Base-by-base conservation (phyloP, 2,888 invertebrate species). In the Dioctria linearis region DNA sequence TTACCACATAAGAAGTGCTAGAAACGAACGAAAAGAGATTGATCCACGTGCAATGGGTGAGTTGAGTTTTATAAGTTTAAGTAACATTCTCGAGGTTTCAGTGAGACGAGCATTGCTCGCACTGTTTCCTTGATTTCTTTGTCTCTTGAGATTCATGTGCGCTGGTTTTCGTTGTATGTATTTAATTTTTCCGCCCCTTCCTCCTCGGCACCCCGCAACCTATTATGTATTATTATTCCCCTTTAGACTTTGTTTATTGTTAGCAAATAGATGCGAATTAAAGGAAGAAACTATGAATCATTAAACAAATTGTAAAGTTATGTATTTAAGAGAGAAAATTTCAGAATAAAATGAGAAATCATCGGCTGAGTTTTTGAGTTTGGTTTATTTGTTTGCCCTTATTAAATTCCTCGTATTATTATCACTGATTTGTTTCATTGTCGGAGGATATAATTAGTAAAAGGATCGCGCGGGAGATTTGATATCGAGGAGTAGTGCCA, bases 281-380 rank as follows among this genome's bases (percentile, higher is more conserved):
- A 43, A 39, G 54, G 13, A 13, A 25, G 54, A 67, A 67, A 43
- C 54, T 67, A 67, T 42, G 13, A 40, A 73, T 39, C 43, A 54
- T 67, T 66, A 78, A 67, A 63, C 13, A 78, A 63, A 78, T 67
- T 78, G 78, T 78, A 78, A 78, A 78, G 78, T 66, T 67, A 67
- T 67, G 78, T 78, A 78, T 78, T 78, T 78, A 66, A 78, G 78
- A 66, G 54, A 67, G 39, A 71, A 67, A n/a, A 54, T 63, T 78
- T 78, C 66, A 54, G 67, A 78, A 78, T 67, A 78, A 78, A 78
- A 40, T 57, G 49, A 57, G 54, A 78, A 67, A 49, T 76, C 37
- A 49, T 63, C 63, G 76, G 63, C 76, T 76, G 63, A 75, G 39
- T 2, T 37, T 5, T 8, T 43, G 11, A 9, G 43, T 67, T 37